Base-by-base conservation (phyloP, 2,888 invertebrate genomes). In the Epirrhoe alternata region DNA sequence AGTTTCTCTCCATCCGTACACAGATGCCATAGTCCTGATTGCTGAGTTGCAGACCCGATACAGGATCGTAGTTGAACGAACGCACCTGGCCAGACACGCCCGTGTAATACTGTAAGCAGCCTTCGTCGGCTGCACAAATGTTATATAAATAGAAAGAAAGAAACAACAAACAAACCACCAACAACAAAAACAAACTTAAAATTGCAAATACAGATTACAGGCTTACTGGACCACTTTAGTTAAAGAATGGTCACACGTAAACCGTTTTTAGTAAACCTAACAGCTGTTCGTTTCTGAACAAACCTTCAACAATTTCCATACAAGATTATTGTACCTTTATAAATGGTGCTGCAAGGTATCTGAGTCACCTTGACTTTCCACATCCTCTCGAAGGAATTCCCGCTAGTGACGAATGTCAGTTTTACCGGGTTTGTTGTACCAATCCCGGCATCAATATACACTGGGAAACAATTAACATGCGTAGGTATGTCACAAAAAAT, bases 11-110 rank as follows among this genome's bases (percentile, higher is more conserved):
- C 81, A 96, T 96, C 35, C 98, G 90, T 49, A 98, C 94, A 83
- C 98, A 98, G 70, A 97, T 96, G 71, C 97, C 96, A 84, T 98
- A 98, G 85, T 98, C 97, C 84, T 98, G 97, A 86, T 97, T 97
- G 63, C 97, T 97, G 16, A 98, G 94, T 79, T 97, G 97, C 1
- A 96, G 89, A 0, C 97, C 97, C 0, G 94, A 94, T 0, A 92
- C 91, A 0, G 96, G 95, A 74, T 97, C 97, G 82, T 96, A 98
- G 88, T 98, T 98, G 87, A 97, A 98, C 4, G 97, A 97, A 49
- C 95, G 95, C 12, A 98, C 94, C 65, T 96, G 96, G 0, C 98
- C 98, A 14, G 96, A 96, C 0, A 97, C 96, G 0, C 97, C 97
- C 0, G 95, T 96, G 87, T 94, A 96, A 81, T 96, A 97, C 79